Evolutionary conservation across 2,113 vertebrate genomes (phyloP).

Genomic region (Marcusenius ussheri): DNA sequence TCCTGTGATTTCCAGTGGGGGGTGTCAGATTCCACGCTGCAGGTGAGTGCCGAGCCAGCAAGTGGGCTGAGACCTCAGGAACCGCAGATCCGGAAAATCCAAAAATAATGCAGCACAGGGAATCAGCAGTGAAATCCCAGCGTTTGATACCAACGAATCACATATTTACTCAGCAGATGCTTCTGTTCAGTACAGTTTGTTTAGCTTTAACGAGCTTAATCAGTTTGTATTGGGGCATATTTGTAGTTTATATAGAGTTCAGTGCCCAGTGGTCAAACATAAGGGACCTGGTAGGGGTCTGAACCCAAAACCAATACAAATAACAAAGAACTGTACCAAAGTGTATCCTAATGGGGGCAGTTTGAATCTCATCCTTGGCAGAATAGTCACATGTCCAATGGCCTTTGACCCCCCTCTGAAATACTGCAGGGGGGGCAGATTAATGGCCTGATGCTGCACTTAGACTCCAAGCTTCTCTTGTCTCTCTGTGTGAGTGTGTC

Average conservation of each 20-base stretch:
- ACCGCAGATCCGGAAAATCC: not conserved
- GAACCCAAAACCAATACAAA: not conserved
- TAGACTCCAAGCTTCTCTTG: not conserved
- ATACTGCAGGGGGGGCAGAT: not conserved
- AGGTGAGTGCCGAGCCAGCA: constrained; percentile 57
- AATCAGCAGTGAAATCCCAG: not conserved
- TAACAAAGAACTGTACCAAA: not conserved
- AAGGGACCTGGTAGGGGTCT: not conserved
- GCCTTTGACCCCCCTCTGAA: not conserved
- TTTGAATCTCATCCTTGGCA: not conserved
- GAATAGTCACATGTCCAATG: not conserved
- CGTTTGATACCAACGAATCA: not conserved
- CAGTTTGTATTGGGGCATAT: not conserved
- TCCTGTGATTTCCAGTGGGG: constrained; percentile 92
- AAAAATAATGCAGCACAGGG: not conserved
- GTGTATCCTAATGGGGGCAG: not conserved
- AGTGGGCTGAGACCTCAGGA: not conserved
- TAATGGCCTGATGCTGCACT: not conserved
- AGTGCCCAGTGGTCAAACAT: not conserved
- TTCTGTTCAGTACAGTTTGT: not conserved
- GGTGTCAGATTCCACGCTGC: constrained; percentile 76
- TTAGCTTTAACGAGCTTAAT: not conserved
- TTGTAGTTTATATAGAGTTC: not conserved
- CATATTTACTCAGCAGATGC: not conserved
- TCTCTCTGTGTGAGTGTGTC: not conserved